phyloP scores from a whole-genome alignment of 30 jellyfish, hydroid and myxozoan genomes.

The Hydractinia echinata region DNA sequence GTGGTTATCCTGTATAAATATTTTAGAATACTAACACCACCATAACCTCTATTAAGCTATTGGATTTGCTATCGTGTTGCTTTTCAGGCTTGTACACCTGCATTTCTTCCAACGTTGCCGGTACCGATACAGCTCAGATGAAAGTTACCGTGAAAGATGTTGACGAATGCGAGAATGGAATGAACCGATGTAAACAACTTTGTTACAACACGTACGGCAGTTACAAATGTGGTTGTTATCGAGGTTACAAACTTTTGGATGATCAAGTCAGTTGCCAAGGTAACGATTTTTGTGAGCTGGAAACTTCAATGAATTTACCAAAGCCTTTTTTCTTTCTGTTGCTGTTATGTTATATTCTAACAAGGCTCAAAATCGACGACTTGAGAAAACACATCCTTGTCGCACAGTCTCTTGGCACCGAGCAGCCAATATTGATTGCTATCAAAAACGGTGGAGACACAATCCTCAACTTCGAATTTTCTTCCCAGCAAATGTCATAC shows the following conservation, averaged over 20 bases:
- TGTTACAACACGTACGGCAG: constrained; percentile 83
- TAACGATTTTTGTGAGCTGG: constrained; percentile 13
- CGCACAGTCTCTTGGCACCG: too few relatives aligned
- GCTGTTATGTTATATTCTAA: not conserved
- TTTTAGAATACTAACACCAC: too few relatives aligned
- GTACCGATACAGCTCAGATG: constrained; percentile 72
- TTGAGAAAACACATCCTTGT: too few relatives aligned
- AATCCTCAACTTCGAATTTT: too few relatives aligned
- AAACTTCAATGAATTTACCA: not conserved
- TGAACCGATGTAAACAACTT: constrained; percentile 58
- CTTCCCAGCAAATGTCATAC: too few relatives aligned
- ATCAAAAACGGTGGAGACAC: too few relatives aligned
- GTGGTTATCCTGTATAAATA: too few relatives aligned
- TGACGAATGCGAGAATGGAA: constrained; percentile 53
- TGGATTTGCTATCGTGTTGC: too few relatives aligned
- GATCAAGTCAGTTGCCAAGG: constrained; percentile 71
- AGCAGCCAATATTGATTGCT: too few relatives aligned
- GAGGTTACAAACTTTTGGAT: constrained; percentile 52
- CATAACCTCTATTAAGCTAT: too few relatives aligned
- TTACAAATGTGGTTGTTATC: constrained; percentile 66
- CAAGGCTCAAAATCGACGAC: not conserved
- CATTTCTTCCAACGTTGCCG: constrained; percentile 81
- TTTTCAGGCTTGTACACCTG: constrained; percentile 49
- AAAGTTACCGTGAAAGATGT: constrained; percentile 63
- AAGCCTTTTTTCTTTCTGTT: not conserved